Base-by-base conservation (phyloP, 2,888 invertebrate genomes). In the Cheilosia vernalis region DNA sequence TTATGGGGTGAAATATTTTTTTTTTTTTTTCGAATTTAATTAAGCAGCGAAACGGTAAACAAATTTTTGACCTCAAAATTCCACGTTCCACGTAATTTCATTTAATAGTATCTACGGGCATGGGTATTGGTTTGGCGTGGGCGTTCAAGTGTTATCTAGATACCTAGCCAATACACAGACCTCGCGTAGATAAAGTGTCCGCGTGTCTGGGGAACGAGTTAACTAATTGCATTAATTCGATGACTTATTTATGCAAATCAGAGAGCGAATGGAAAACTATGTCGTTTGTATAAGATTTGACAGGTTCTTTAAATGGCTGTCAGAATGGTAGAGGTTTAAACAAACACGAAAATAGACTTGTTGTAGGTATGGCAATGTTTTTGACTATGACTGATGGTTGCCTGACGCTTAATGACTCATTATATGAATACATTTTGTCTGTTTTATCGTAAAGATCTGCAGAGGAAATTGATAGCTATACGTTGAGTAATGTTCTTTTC, bases 171-270 rank as follows among this genome's bases (percentile, higher is more conserved):
- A n/a, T 47, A n/a, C 44, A 19, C n/a, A 47, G 7, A 24, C 5
- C 21, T 40, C 37, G 19, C 10, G 1, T 42, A 61, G 66, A 76
- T 76, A 40, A 30, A 30, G 58, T 76, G 37, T 51, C 64, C 51
- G 53, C 64, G 66, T 27, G 3, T 60, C 30, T 56, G 49, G 51
- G 33, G 42, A 73, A 73, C 83, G 73, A 56, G 78, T 83, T 83
- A 78, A 83, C 78, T 78, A 83, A 83, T 83, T 83, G 83, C 73
- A 78, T 83, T 78, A 78, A 83, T 83, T 78, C 63, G 42, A 83
- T 82, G 77, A n/a, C 66, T 77, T 82, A 72, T 77, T 73, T 78
- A 83, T 78, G 78, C 78, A 83, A 78, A 78, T 73, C 49, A 67
- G 67, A 49, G 83, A 30, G 63, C 55, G 2, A 63, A 83, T 83